Evolutionary conservation across 1,140 invertebrate species (phyloP).

Genomic region (Musca domestica): DNA sequence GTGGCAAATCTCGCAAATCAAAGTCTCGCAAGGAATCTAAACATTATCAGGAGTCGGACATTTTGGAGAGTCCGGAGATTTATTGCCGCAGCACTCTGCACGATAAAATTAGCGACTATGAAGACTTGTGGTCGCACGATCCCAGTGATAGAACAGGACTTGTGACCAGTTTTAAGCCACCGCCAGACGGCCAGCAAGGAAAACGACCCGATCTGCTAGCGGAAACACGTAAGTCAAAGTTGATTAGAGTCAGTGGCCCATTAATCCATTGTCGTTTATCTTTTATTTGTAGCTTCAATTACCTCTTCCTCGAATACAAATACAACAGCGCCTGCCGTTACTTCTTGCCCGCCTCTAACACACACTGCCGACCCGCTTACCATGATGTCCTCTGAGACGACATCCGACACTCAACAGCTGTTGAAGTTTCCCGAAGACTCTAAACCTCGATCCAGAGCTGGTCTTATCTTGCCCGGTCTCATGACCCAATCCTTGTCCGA

Average conservation of each 20-base stretch:
- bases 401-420: slow-evolving; percentile 38
- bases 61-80: slow-evolving; percentile 74
- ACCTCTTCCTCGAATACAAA: slow-evolving; percentile 57
- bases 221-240: slow-evolving; percentile 63
- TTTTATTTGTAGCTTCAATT: slow-evolving; percentile 43
- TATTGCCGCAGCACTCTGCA: slow-evolving; percentile 84
- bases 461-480: slow-evolving; percentile 39
- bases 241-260: neutral
- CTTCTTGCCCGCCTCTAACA: slow-evolving; percentile 13
- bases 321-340: slow-evolving; percentile 56
- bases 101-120: slow-evolving; percentile 92
- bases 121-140: slow-evolving; percentile 87
- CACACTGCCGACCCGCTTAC: slow-evolving; percentile 15
- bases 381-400: slow-evolving; percentile 25
- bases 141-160: slow-evolving; percentile 55
- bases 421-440: slow-evolving; percentile 42
- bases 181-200: slow-evolving; percentile 56
- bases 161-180: slow-evolving; percentile 56
- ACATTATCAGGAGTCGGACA: slow-evolving; percentile 78
- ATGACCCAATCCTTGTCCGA: slow-evolving; percentile 39
- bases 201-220: slow-evolving; percentile 63
- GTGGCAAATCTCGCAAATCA: slow-evolving; percentile 39
- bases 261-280: neutral
- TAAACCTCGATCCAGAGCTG: slow-evolving; percentile 42
- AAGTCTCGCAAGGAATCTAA: slow-evolving; percentile 61